Conservation (phyloP, 2,797 vertebrate genomes). For the Platyrinchus mystaceus region DNA sequence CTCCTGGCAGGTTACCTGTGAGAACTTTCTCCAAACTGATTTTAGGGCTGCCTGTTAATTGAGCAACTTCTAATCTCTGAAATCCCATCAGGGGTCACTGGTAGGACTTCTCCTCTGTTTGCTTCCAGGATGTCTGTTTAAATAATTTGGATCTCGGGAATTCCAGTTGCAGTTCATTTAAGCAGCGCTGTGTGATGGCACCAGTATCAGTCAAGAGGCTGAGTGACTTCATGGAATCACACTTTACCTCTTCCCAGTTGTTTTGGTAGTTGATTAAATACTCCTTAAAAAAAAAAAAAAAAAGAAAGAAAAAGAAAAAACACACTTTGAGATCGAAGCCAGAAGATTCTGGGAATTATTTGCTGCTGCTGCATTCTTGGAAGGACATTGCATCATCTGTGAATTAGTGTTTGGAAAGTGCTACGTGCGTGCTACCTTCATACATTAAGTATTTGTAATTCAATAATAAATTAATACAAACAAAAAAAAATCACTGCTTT, state of each 20-base stretch:
- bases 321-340: background rate
- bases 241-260: background rate
- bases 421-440: background rate
- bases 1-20: background rate
- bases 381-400: background rate
- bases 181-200: background rate
- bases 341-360: background rate
- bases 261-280: background rate
- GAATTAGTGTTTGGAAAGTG: background rate
- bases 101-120: background rate
- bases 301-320: too few species aligned
- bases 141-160: background rate
- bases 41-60: background rate
- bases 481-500: background rate
- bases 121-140: slow-evolving; percentile 10
- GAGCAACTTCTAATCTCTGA: background rate
- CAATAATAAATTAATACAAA: background rate
- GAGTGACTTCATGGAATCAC: background rate
- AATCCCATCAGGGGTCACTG: background rate
- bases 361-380: background rate
- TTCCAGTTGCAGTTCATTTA: background rate
- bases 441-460: background rate
- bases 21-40: background rate
- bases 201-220: background rate
- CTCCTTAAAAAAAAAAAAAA: background rate